These are phyloP conservation scores for Noctilio leporinus DNA, from an alignment of 2,113 vertebrate species.

Conservation along the genomic window DNA sequence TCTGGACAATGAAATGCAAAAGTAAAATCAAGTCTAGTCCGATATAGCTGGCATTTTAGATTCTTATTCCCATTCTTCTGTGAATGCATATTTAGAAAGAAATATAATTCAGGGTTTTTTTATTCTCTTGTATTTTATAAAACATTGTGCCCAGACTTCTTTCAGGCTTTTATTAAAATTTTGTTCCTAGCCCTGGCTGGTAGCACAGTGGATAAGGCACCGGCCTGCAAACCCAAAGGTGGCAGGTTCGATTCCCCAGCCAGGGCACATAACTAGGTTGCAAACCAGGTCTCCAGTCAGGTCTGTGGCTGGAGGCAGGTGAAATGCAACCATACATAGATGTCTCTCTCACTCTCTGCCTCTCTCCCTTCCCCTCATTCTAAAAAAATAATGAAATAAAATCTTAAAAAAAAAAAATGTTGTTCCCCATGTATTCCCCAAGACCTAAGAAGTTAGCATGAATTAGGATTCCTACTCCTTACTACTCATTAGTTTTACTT, in stretches of 20 bases:
- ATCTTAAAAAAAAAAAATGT: no score
- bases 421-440: not conserved
- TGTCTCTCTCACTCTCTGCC: no score
- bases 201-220: no score
- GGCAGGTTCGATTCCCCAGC: no score
- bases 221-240: no score
- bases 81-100: not conserved
- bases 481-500: not conserved
- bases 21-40: not conserved
- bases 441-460: not conserved
- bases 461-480: not conserved
- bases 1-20: not conserved
- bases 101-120: not conserved
- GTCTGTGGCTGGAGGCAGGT: no score
- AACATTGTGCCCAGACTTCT: not conserved
- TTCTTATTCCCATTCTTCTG: not conserved
- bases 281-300: no score
- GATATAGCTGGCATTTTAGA: not conserved
- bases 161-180: slow-evolving; percentile 11
- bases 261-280: no score
- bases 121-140: not conserved
- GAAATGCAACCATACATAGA: no score
- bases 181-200: no score
- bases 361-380: no score
- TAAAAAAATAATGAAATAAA: no score